Percentiles rank a stretch among this genome's conserved stretches.
Conservation (phyloP, 2,113 vertebrate genomes). For the Anthoscopus minutus region DNA sequence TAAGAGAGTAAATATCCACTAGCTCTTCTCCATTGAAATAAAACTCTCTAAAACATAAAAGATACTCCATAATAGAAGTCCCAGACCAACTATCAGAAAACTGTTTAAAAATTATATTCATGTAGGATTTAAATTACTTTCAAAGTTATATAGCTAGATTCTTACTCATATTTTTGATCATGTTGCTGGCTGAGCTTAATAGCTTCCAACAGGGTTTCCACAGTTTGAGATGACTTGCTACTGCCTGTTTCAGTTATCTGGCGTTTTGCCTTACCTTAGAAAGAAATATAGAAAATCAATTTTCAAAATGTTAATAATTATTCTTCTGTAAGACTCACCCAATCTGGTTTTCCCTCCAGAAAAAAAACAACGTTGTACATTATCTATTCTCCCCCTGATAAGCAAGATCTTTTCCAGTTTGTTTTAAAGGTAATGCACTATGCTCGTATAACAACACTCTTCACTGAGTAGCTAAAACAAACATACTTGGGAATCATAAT, state of each 20-base stretch:
- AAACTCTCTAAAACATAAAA: not conserved
- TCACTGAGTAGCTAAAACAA: not conserved
- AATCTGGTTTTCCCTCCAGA: not conserved
- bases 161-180: conserved; percentile 80
- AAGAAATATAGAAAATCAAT: not conserved
- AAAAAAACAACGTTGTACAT: not conserved
- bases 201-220: conserved; percentile 71
- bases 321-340: not conserved
- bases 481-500: not conserved
- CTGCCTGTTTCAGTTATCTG: conserved; percentile 54
- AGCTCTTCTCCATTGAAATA: not conserved
- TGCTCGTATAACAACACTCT: not conserved
- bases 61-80: not conserved
- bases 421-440: not conserved
- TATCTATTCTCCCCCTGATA: not conserved
- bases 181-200: conserved; percentile 68
- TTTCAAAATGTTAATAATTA: not conserved
- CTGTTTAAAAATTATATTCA: not conserved
- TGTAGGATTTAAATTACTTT: not conserved
- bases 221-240: conserved; percentile 28
- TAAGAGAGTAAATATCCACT: not conserved
- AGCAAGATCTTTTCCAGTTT: not conserved
- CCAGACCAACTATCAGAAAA: not conserved
- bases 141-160: not conserved
- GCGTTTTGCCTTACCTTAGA: conserved; percentile 74